Evolutionary conservation across 1,140 invertebrate species (phyloP), one percentile per base, ranked within the genome.

Genomic region (Acromyrmex echinatior): DNA sequence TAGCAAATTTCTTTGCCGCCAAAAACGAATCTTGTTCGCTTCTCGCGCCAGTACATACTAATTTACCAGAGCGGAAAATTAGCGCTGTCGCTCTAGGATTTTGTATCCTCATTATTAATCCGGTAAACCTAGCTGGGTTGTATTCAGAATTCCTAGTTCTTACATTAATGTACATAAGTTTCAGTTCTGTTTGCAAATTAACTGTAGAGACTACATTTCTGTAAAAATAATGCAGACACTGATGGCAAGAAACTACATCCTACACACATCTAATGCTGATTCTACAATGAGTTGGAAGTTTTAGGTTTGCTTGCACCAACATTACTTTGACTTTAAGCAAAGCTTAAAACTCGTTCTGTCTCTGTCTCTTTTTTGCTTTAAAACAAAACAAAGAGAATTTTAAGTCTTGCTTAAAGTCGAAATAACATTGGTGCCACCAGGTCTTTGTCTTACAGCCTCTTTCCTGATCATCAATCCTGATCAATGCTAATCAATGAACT

Each of bases 131-230:
- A 73, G 98, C 98, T 45, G 99, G 99, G 96, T 99, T 99, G 92
- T 99, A 99, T 95, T 99, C 99, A 0, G 99, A 99, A 96, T 99
- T 99, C 93, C 99, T 96, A 10, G 99, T 99, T 91, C 99, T 97
- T 45, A 99, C 97, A 88, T 99, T 99, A 87, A 99, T 99, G 87
- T 98, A 97, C 93, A 98, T 97, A 28, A 99, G 95, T 94, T 99
- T 97, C 77, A 99, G 95, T 95, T 98, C 97, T 93, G 98, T 98
- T 35, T 97, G 97, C 66, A 99, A 96, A 93, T 98, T 99, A 0
- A 99, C 98, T 62, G 99, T 99, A 35, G 99, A 98, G 0, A 99
- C 99, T 93, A 99, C 98, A 94, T 99, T 99, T 93, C 98, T 98
- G 92, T 16, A 94, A 94, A 76, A 45, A 21, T 1, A 66, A n/a